phyloP scores from a whole-genome alignment of 2,113 vertebrate genomes.

The Stigmatopora nigra region DNA sequence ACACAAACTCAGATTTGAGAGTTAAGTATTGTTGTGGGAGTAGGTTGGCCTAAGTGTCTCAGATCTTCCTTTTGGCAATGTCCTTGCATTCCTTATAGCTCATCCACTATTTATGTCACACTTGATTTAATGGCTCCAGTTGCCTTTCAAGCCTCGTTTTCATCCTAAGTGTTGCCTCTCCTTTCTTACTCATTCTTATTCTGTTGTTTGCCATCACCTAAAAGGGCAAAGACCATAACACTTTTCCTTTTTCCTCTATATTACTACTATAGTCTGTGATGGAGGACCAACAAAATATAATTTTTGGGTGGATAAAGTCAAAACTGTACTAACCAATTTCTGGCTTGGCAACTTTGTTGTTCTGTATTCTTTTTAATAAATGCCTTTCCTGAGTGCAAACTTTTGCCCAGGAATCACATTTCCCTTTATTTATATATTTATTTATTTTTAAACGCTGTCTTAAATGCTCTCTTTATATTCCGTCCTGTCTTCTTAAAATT shows the following conservation, averaged over 20 bases:
- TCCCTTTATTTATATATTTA: conserved; percentile 13
- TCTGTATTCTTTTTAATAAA: conserved; percentile 42
- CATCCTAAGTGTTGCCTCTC: conserved; percentile 23
- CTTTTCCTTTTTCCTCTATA: conserved; percentile 39
- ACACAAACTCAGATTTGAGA: conserved; percentile 23
- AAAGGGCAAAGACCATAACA: conserved; percentile 55
- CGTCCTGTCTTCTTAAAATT: conserved; percentile 51
- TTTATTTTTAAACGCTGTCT: conserved; percentile 11
- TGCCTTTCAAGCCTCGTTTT: conserved; percentile 58
- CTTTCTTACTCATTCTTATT: conserved; percentile 42
- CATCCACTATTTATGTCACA: conserved; percentile 55
- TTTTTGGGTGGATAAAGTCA: conserved; percentile 25
- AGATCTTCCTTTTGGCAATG: conserved; percentile 39
- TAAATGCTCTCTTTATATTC: conserved; percentile 31
- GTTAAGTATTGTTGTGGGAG: conserved; percentile 27
- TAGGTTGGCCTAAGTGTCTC: conserved; percentile 35
- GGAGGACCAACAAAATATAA: conserved; percentile 29
- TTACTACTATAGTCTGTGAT: conserved; percentile 29
- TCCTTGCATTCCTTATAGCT: conserved; percentile 48
- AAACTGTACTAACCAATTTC: conserved; percentile 16
- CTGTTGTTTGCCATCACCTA: conserved; percentile 42
- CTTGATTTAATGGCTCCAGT: conserved; percentile 48
- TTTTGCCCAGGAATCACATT: conserved; percentile 47
- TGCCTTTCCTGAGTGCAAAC: conserved; percentile 20
- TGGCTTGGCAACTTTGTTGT: conserved; percentile 35